Evolutionary conservation across 2,797 vertebrate species (phyloP).

Genomic region (Molothrus aeneus): DNA sequence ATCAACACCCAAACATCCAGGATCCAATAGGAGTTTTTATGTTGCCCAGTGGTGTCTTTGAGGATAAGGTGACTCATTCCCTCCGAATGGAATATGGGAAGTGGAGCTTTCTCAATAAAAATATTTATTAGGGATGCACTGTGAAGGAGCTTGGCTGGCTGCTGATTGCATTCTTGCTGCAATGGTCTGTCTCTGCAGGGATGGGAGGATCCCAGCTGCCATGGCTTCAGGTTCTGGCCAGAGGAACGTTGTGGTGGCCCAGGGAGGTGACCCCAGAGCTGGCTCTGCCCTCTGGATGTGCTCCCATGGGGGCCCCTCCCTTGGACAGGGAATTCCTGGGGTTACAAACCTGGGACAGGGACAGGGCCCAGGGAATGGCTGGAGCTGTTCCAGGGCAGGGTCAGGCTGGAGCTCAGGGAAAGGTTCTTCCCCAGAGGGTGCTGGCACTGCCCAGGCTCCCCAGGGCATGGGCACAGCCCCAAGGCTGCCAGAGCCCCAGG

Average conservation of each 20-base stretch:
- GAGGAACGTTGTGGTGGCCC: not conserved
- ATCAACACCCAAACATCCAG: not conserved
- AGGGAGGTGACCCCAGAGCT: accelerated
- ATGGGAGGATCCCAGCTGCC: not conserved
- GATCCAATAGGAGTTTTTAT: not conserved
- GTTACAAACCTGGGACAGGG: not conserved
- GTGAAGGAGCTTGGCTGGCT: not conserved
- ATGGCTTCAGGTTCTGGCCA: not conserved
- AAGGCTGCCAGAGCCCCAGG: too few relatives aligned
- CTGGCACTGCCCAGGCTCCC: too few relatives aligned
- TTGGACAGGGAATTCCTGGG: not conserved
- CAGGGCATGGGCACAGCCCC: too few relatives aligned
- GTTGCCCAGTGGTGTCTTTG: not conserved
- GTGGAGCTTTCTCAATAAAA: not conserved
- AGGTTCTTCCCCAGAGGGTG: too few relatives aligned
- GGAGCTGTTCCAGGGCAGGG: not conserved
- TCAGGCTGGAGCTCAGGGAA: too few relatives aligned
- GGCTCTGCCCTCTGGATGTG: not conserved
- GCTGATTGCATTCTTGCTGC: not conserved
- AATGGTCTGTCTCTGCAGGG: accelerated
- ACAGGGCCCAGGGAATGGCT: accelerated
- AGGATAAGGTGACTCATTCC: not conserved
- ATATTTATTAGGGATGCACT: not conserved
- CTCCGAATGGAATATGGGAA: not conserved
- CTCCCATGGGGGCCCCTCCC: not conserved